Percentiles rank a stretch among this genome's conserved stretches.
phyloP scores from a whole-genome alignment of 1,140 invertebrate species.

The Eufriesea mexicana region DNA sequence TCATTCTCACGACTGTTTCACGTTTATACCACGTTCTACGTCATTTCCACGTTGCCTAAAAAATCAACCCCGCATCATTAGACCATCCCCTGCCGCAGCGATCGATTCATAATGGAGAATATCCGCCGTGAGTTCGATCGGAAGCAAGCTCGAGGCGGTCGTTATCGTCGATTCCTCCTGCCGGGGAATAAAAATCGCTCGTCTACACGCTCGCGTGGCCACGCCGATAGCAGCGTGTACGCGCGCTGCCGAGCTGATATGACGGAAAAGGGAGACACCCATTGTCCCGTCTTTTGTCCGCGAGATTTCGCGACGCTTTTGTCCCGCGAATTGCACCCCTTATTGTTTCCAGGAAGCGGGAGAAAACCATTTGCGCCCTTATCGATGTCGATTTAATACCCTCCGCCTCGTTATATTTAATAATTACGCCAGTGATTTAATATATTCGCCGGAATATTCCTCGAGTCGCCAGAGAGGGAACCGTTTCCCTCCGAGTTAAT shows the following conservation, averaged over 20 bases:
- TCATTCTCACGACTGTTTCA: background rate
- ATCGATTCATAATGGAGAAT: too few species aligned
- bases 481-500: background rate
- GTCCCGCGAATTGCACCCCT: constrained; percentile 41
- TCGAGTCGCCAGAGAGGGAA: background rate
- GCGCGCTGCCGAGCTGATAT: constrained; percentile 38
- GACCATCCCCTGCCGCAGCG: too few species aligned
- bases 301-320: constrained; percentile 42
- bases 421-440: background rate
- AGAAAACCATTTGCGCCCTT: constrained; percentile 12
- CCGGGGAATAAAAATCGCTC: constrained; percentile 27
- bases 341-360: constrained; percentile 42
- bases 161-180: constrained; percentile 20
- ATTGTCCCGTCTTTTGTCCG: constrained; percentile 48
- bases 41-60: too few species aligned
- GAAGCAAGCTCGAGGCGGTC: background rate
- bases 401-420: background rate
- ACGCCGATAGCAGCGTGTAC: constrained; percentile 17
- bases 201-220: constrained; percentile 10
- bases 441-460: background rate
- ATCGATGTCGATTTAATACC: constrained; percentile 36
- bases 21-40: too few species aligned
- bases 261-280: constrained; percentile 45
- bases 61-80: too few species aligned
- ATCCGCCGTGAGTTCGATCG: constrained; percentile 17